Base-by-base conservation (phyloP, 1,140 invertebrate genomes). In the Oreohelix idahoensis region DNA sequence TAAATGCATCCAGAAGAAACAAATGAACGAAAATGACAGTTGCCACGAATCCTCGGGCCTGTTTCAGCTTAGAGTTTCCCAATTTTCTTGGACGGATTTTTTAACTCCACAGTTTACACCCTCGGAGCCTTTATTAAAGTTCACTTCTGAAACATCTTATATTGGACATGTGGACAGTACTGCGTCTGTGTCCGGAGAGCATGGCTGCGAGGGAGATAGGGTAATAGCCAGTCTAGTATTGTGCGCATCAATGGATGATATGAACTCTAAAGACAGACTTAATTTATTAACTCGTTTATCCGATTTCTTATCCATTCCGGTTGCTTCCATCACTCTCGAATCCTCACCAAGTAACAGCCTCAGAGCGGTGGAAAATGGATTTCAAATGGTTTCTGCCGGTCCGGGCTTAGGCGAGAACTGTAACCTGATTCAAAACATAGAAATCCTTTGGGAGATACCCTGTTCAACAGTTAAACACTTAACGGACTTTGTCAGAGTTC, bases 311-410 rank as follows among this genome's bases (percentile, higher is more conserved):
- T 79, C 75, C 35, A 35, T 83, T 32, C 80, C 80, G 29, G 49
- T 49, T 0, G 26, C 63, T 10, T 58, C 49, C 11, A 29, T 83
- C 49, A 77, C 29, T 35, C 1, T 85, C 2, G 63, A 58, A 29
- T 63, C 80, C 11, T 83, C 80, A 13, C 15, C 36, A 35, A 69
- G 36, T 39, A 29, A 66, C 23, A 58, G 53, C 17, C 75, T 85
- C 20, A 36, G 15, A 26, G 84, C 84, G 8, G 58, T 85, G 0
- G 75, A 83, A 38, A 42, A 75, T 70, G 81, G 81, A 29, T 79
- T 82, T 29, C 84, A 85, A 76, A 83, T 87, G n/a, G 58, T 87
- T 15, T 83, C 81, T 58, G 84, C 86, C 32, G 86, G 86, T 17
- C 86, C 83, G 15, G 86, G 86, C 8, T 69, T 71, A 13, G 84